Conservation (phyloP, 2,888 invertebrate genomes). For the Melanophora roralis region DNA sequence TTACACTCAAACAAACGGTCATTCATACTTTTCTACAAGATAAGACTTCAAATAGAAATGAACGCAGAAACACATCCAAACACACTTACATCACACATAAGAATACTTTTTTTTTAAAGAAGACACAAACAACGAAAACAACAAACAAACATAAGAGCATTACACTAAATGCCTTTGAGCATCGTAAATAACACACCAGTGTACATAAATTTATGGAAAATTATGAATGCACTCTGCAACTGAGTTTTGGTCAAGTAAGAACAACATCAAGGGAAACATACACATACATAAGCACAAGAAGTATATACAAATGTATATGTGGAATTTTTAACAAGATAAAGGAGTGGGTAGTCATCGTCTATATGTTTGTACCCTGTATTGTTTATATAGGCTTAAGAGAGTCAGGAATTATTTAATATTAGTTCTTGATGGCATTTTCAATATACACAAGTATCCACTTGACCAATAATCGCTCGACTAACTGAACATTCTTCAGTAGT, state of each 20-base stretch:
- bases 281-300: background rate
- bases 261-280: background rate
- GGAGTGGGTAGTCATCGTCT: too few relatives aligned
- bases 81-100: background rate
- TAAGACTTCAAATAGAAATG: background rate
- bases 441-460: too few relatives aligned
- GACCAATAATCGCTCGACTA: too few relatives aligned
- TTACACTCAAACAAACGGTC: background rate
- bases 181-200: slow-evolving; percentile 75
- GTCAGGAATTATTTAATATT: too few relatives aligned
- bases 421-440: too few relatives aligned
- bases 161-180: slow-evolving; percentile 71
- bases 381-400: too few relatives aligned
- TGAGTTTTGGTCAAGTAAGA: slow-evolving; percentile 58
- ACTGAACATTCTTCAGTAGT: too few relatives aligned
- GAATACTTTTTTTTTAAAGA: background rate
- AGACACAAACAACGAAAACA: slow-evolving; percentile 22
- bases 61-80: background rate
- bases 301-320: background rate
- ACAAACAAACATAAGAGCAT: slow-evolving; percentile 11
- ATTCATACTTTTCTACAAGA: background rate
- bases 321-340: background rate
- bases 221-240: slow-evolving; percentile 70
- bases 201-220: slow-evolving; percentile 74
- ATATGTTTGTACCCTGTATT: too few relatives aligned